phyloP scores from a whole-genome alignment of 2,888 invertebrate genomes.

The Caradrina kadenii region DNA sequence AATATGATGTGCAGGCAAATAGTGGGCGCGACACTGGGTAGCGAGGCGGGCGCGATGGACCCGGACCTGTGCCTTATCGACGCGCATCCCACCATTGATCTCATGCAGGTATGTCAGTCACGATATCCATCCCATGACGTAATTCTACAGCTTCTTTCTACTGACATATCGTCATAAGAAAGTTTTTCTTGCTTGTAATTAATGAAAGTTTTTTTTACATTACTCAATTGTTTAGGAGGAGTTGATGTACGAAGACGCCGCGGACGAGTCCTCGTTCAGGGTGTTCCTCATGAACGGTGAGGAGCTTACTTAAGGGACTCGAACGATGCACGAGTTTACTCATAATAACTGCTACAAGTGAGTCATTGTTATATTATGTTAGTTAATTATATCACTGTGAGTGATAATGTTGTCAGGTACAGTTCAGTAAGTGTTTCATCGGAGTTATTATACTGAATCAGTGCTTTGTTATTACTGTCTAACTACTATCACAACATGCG shows the following conservation, averaged over 20 bases:
- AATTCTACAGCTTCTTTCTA: not conserved
- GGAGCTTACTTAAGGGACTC: slow-evolving; percentile 69
- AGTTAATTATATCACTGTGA: slow-evolving; percentile 65
- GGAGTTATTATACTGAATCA: slow-evolving; percentile 66
- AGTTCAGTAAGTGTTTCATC: slow-evolving; percentile 66
- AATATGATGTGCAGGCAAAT: slow-evolving; percentile 52
- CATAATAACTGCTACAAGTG: slow-evolving; percentile 40
- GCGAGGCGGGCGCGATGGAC: slow-evolving; percentile 64
- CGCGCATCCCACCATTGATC: slow-evolving; percentile 83
- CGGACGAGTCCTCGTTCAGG: slow-evolving; percentile 85
- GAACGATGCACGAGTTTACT: slow-evolving; percentile 6
- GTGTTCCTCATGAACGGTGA: slow-evolving; percentile 85
- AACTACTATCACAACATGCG: slow-evolving; percentile 15
- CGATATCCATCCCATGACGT: not conserved
- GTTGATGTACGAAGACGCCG: slow-evolving; percentile 84
- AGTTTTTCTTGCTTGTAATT: not conserved
- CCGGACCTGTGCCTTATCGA: slow-evolving; percentile 78
- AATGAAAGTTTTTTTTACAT: not conserved
- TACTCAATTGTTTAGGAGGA: slow-evolving; percentile 80
- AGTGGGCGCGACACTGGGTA: slow-evolving; percentile 52
- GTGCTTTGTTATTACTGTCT: slow-evolving; percentile 53
- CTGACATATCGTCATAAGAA: too few species aligned
- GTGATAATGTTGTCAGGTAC: slow-evolving; percentile 68
- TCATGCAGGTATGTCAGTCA: slow-evolving; percentile 82
- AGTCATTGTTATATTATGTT: slow-evolving; percentile 61